Percentiles rank a stretch among this genome's conserved stretches.
Evolutionary conservation across 2,113 vertebrate species (phyloP).

Genomic region (Trinectes maculatus): DNA sequence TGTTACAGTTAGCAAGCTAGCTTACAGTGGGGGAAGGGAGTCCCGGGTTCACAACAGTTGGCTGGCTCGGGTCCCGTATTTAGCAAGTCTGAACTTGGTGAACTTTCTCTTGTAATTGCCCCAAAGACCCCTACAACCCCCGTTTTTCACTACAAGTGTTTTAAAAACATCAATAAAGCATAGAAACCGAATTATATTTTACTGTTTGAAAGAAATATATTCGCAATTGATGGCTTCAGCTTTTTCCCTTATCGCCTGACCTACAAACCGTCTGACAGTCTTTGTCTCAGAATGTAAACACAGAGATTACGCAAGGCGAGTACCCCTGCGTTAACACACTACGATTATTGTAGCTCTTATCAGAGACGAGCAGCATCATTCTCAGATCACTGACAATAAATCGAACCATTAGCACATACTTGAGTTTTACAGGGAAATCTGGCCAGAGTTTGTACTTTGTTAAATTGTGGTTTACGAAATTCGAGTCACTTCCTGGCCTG

Average conservation of each 20-base stretch:
- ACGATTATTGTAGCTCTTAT: neutral
- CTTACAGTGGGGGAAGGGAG: constrained; percentile 78
- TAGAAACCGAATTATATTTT: neutral
- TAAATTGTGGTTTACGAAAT: constrained; percentile 20
- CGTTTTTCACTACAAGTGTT: neutral
- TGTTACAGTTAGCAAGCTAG: constrained; percentile 59
- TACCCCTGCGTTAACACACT: neutral
- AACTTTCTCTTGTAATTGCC: constrained; percentile 68
- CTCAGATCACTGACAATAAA: neutral
- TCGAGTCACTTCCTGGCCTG: neutral
- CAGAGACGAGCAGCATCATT: neutral
- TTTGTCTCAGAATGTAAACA: constrained; percentile 77
- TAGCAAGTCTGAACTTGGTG: constrained; percentile 73
- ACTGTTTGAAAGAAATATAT: neutral
- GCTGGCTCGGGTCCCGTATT: constrained; percentile 70
- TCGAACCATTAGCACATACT: neutral
- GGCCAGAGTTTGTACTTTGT: neutral
- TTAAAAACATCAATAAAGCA: neutral
- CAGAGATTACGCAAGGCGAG: constrained; percentile 12
- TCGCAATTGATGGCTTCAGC: neutral
- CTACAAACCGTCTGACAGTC: constrained; percentile 43
- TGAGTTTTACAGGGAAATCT: constrained; percentile 11
- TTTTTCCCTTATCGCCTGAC: constrained; percentile 34
- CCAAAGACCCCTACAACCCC: neutral
- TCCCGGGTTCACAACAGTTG: constrained; percentile 74